These are phyloP conservation scores for Melanotaenia maccullochi DNA, from an alignment of 2,797 vertebrate genomes.

Conservation along the genomic window DNA sequence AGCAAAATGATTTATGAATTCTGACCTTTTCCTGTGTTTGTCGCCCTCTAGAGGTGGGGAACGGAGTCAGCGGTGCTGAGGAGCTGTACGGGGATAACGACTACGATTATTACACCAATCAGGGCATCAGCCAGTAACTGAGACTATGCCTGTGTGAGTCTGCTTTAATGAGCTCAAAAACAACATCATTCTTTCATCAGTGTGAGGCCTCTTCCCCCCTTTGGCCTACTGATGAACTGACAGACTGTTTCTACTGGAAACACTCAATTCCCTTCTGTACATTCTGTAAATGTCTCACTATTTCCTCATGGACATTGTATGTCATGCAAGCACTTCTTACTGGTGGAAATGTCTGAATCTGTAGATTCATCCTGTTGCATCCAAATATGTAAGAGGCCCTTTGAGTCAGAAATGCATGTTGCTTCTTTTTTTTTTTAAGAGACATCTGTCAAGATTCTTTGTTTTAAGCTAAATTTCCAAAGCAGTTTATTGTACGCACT, in stretches of 20 bases:
- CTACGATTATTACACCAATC: slow-evolving; percentile 86
- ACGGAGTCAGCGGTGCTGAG: slow-evolving; percentile 85
- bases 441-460: slow-evolving; percentile 1
- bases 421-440: slow-evolving; percentile 28
- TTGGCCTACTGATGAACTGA: slow-evolving; percentile 36
- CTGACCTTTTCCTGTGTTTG: slow-evolving; percentile 33
- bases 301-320: slow-evolving; percentile 39
- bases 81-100: slow-evolving; percentile 89
- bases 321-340: slow-evolving; percentile 61
- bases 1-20: not conserved
- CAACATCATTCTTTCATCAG: slow-evolving; percentile 10
- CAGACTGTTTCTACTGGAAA: slow-evolving; percentile 36
- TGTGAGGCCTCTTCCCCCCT: slow-evolving; percentile 21
- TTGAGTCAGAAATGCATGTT: slow-evolving; percentile 25
- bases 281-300: slow-evolving; percentile 58
- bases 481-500: slow-evolving; percentile 48
- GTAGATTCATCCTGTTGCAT: slow-evolving; percentile 46
- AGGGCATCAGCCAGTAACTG: slow-evolving; percentile 72
- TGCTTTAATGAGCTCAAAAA: slow-evolving; percentile 17
- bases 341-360: slow-evolving; percentile 49
- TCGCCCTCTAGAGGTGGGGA: slow-evolving; percentile 89
- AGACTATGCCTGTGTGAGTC: slow-evolving; percentile 22
- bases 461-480: slow-evolving; percentile 43
- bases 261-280: slow-evolving; percentile 42
- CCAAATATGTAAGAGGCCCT: slow-evolving; percentile 14